phyloP scores from a whole-genome alignment of 2,888 invertebrate species.

The Neelides folsomi region DNA sequence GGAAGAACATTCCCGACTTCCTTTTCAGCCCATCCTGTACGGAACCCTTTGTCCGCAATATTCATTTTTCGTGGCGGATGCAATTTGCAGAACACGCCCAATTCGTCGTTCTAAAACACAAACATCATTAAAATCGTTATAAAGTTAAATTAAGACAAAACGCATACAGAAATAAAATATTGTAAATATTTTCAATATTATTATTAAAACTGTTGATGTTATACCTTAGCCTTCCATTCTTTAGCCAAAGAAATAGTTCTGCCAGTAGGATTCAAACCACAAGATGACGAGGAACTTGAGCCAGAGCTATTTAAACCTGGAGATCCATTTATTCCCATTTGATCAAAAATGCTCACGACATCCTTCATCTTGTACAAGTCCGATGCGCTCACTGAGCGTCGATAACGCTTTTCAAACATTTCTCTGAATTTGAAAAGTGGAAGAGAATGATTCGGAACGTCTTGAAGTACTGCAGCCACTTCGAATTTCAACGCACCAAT shows the following conservation, averaged over 20 bases:
- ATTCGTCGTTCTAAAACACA: conserved; percentile 23
- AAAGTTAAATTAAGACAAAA: not conserved
- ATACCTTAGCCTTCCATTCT: conserved; percentile 23
- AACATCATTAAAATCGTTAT: too few relatives aligned
- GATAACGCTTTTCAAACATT: conserved; percentile 65
- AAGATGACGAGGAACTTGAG: conserved; percentile 9
- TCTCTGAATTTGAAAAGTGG: conserved; percentile 71
- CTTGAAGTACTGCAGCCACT: conserved; percentile 57
- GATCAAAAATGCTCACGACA: conserved; percentile 43
- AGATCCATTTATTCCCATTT: conserved; percentile 2
- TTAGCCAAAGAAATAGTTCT: conserved; percentile 19
- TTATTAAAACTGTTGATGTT: not conserved
- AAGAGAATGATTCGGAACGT: conserved; percentile 58
- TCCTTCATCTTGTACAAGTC: conserved; percentile 55
- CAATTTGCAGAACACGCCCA: conserved; percentile 18
- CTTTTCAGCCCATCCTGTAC: conserved; percentile 60
- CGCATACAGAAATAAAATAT: not conserved
- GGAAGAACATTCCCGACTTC: conserved; percentile 51
- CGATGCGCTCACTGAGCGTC: conserved; percentile 48
- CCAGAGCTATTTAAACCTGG: conserved; percentile 2
- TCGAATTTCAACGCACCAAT: conserved; percentile 36
- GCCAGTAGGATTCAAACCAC: conserved; percentile 8
- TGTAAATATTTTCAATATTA: not conserved
- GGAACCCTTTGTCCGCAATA: conserved; percentile 10
- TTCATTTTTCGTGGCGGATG: conserved; percentile 19